A percentile compares a stretch with the other conserved stretches of the same genome.
These are phyloP conservation scores for Abscondita cerata DNA, from an alignment of 2,888 invertebrate species.

Conservation along the genomic window DNA sequence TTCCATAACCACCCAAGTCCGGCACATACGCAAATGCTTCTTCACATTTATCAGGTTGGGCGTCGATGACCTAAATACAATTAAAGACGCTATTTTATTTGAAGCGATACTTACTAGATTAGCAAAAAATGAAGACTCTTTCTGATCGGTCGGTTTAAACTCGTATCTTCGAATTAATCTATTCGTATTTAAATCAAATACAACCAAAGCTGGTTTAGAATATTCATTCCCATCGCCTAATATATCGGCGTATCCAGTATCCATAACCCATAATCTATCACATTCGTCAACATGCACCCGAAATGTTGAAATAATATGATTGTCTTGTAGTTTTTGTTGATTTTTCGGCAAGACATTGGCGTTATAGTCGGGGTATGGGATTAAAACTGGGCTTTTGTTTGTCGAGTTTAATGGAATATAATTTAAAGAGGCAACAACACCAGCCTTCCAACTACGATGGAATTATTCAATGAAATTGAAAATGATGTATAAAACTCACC, in stretches of 20 bases:
- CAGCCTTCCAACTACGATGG: conserved; percentile 68
- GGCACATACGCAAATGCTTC: conserved; percentile 80
- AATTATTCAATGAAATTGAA: background rate
- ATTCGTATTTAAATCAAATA: conserved; percentile 80
- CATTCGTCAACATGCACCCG: conserved; percentile 77
- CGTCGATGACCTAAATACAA: conserved; percentile 70
- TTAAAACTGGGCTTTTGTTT: conserved; percentile 73
- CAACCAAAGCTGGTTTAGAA: conserved; percentile 69
- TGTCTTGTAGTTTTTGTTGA: conserved; percentile 57
- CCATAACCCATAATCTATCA: conserved; percentile 83
- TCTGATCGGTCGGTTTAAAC: conserved; percentile 71
- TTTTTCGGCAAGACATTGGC: conserved; percentile 78
- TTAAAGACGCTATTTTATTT: too few relatives aligned
- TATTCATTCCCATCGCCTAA: conserved; percentile 69
- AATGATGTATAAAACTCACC: conserved; percentile 54
- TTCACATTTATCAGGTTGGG: conserved; percentile 72
- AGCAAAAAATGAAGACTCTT: conserved; percentile 80
- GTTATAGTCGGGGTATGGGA: conserved; percentile 79
- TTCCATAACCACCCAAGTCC: conserved; percentile 76
- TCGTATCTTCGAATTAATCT: conserved; percentile 71
- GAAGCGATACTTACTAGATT: conserved; percentile 56
- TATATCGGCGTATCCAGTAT: conserved; percentile 80
- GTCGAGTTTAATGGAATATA: conserved; percentile 65
- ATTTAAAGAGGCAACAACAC: conserved; percentile 74
- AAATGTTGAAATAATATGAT: conserved; percentile 75